phyloP scores from a whole-genome alignment of 2,797 vertebrate genomes.

The Epinephelus malabaricus region DNA sequence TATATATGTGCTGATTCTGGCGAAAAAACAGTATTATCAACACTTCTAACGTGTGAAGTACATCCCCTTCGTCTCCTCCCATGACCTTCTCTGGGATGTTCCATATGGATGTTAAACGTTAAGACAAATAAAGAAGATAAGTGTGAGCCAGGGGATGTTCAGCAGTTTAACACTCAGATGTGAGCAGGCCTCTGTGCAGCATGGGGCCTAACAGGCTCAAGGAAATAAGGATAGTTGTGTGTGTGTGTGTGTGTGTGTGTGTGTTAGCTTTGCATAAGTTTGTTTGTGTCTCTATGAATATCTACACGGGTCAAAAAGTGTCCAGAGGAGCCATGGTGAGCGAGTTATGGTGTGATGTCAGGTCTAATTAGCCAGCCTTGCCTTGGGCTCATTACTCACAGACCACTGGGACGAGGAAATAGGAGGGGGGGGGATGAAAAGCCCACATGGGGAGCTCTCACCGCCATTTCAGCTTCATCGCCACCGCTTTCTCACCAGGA shows the following conservation, averaged over 20 bases:
- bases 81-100: conserved; percentile 24
- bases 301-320: conserved; percentile 48
- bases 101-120: conserved; percentile 17
- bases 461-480: conserved; percentile 62
- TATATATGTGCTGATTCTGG: no score
- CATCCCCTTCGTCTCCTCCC: conserved; percentile 6
- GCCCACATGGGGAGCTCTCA: conserved; percentile 66
- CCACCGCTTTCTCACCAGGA: conserved; percentile 43
- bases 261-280: background rate
- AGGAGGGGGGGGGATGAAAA: conserved; percentile 51
- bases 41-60: background rate
- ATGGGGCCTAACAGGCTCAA: conserved; percentile 30
- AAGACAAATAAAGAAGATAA: conserved; percentile 20
- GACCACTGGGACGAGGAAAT: conserved; percentile 61
- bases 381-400: conserved; percentile 82
- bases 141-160: background rate
- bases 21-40: no score
- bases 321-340: conserved; percentile 55
- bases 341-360: conserved; percentile 79
- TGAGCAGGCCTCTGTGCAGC: conserved; percentile 29
- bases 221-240: conserved; percentile 3
- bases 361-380: conserved; percentile 82
- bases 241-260: background rate
- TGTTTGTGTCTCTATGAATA: conserved; percentile 49
- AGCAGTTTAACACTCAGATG: conserved; percentile 34